A percentile compares a stretch with the other conserved stretches of the same genome.
Evolutionary conservation across 2,888 invertebrate genomes (phyloP).

Genomic region (Antheraea assamensis): DNA sequence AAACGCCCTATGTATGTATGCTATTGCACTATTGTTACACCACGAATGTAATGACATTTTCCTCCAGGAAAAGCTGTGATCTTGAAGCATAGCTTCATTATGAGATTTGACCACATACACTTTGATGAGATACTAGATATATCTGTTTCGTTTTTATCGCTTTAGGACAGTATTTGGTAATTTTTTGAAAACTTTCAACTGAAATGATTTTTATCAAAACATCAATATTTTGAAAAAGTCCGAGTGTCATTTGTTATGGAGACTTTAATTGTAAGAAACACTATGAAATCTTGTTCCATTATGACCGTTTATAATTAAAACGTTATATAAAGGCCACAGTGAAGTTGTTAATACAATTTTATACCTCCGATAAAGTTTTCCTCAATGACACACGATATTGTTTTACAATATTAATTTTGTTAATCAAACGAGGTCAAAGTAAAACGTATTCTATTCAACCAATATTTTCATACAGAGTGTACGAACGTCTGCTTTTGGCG

Average conservation of each 20-base stretch:
- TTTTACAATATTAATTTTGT: background rate
- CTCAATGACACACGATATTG: no score
- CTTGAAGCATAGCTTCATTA: background rate
- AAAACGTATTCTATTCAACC: background rate
- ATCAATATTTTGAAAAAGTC: no score
- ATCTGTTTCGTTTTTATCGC: background rate
- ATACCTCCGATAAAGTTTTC: background rate
- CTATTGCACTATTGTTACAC: background rate
- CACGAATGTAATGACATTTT: background rate
- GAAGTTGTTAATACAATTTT: conserved; percentile 3
- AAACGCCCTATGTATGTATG: background rate
- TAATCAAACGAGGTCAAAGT: background rate
- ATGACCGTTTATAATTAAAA: no score
- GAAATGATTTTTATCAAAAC: no score
- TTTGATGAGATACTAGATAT: background rate
- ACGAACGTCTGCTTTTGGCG: background rate
- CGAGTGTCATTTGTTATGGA: no score
- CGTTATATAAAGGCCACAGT: background rate
- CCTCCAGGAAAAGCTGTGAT: background rate
- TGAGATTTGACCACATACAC: background rate
- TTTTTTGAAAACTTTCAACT: no score
- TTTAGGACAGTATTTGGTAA: background rate
- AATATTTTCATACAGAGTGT: conserved; percentile 1
- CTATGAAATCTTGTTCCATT: no score
- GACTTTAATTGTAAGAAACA: no score